phyloP scores from a whole-genome alignment of 1,140 invertebrate genomes.

The Drosophila lacertosa region DNA sequence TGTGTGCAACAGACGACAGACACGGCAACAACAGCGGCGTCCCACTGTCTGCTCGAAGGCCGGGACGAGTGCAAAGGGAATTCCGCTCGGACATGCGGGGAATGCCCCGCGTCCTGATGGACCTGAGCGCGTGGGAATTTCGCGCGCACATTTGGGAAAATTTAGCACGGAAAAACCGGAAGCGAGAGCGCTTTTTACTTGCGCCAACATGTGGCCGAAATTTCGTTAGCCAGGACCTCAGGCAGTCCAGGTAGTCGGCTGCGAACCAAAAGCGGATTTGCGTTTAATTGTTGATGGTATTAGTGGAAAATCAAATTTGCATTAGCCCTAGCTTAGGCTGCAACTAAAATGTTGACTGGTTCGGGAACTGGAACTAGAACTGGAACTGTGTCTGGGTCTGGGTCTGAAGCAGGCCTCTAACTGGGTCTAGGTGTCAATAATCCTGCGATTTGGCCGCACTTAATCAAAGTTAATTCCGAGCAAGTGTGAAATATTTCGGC shows the following conservation, averaged over 20 bases:
- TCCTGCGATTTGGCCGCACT: slow-evolving; percentile 70
- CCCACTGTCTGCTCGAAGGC: slow-evolving; percentile 66
- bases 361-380: not conserved
- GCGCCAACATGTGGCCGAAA: slow-evolving; percentile 72
- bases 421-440: slow-evolving; percentile 71
- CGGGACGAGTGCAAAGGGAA: slow-evolving; percentile 56
- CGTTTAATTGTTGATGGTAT: slow-evolving; percentile 82
- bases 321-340: slow-evolving; percentile 31
- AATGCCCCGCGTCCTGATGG: slow-evolving; percentile 50
- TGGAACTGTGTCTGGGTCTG: not conserved
- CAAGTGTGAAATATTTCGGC: slow-evolving; percentile 23
- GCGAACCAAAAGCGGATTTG: slow-evolving; percentile 17
- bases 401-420: not conserved
- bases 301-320: slow-evolving; percentile 79
- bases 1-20: slow-evolving; percentile 67
- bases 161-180: slow-evolving; percentile 72
- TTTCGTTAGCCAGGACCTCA: slow-evolving; percentile 2
- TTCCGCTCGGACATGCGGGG: slow-evolving; percentile 59
- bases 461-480: slow-evolving; percentile 77
- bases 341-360: not conserved
- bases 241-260: slow-evolving; percentile 44
- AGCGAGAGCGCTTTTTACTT: slow-evolving; percentile 59
- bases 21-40: slow-evolving; percentile 39
- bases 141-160: slow-evolving; percentile 61
- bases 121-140: slow-evolving; percentile 72